These are phyloP conservation scores for Rhagium mordax DNA, from an alignment of 2,888 invertebrate species.

Conservation along the genomic window DNA sequence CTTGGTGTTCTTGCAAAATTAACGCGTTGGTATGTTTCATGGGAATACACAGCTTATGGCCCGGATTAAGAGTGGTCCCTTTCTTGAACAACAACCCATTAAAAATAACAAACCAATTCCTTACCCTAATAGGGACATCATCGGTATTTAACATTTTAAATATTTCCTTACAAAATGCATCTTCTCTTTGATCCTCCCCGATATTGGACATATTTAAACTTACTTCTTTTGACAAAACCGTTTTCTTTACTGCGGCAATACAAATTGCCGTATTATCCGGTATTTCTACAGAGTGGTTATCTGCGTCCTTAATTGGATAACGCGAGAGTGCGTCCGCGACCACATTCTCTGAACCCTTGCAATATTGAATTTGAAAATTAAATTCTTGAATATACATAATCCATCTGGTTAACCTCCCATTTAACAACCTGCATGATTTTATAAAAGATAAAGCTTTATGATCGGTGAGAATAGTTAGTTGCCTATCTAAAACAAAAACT, in stretches of 20 bases:
- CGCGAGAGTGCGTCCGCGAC: constrained; percentile 31
- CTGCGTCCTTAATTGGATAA: neutral
- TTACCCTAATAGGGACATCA: neutral
- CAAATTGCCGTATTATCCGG: neutral
- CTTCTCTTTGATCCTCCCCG: too few species aligned
- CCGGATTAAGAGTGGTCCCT: neutral
- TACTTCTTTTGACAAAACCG: neutral
- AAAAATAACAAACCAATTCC: constrained; percentile 17
- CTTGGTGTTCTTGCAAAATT: constrained; percentile 23
- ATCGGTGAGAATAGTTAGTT: constrained; percentile 25
- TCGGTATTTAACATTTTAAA: too few species aligned
- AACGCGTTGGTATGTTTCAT: neutral
- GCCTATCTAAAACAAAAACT: constrained; percentile 23
- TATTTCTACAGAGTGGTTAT: neutral
- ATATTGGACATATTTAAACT: too few species aligned
- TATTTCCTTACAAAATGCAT: too few species aligned
- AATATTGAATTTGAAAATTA: constrained; percentile 23
- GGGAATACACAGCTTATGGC: constrained; percentile 27
- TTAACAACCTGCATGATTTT: constrained; percentile 11
- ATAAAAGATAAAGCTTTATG: constrained; percentile 32
- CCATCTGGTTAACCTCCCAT: constrained; percentile 22
- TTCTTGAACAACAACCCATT: constrained; percentile 10
- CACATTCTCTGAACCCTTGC: constrained; percentile 22
- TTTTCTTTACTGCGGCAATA: neutral
- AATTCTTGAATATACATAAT: constrained; percentile 26